These are phyloP conservation scores for Gastrophysa polygoni DNA, from an alignment of 2,888 invertebrate genomes.

Conservation along the genomic window DNA sequence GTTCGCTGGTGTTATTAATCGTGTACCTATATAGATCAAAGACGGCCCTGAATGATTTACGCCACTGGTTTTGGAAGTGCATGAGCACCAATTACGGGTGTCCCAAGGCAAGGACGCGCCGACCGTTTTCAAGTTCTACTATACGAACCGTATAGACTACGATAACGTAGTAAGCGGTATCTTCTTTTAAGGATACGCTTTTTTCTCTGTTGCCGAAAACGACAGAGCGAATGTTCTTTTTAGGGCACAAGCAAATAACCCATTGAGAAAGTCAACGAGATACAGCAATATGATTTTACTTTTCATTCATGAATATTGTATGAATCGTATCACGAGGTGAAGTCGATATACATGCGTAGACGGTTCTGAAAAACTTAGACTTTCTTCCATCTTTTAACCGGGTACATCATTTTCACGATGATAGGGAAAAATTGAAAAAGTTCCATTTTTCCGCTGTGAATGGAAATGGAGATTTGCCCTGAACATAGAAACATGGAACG, in stretches of 20 bases:
- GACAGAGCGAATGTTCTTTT: slow-evolving; percentile 23
- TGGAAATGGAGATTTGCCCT: too few relatives aligned
- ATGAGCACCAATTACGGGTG: slow-evolving; percentile 39
- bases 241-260: slow-evolving; percentile 3
- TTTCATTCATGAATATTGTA: too few relatives aligned
- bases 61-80: slow-evolving; percentile 13
- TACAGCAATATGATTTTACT: background rate
- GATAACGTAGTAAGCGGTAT: slow-evolving; percentile 10
- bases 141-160: slow-evolving; percentile 8
- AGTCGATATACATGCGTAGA: too few relatives aligned
- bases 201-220: slow-evolving; percentile 21
- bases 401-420: too few relatives aligned
- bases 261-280: slow-evolving; percentile 1
- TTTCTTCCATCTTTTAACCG: too few relatives aligned
- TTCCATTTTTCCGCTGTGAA: too few relatives aligned
- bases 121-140: slow-evolving; percentile 33
- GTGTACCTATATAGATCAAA: background rate
- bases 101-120: slow-evolving; percentile 43
- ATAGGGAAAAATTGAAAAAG: too few relatives aligned
- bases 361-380: too few relatives aligned
- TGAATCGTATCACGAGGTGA: too few relatives aligned
- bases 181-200: slow-evolving; percentile 30
- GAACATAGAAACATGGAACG: too few relatives aligned
- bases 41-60: background rate
- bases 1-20: too few relatives aligned